Evolutionary conservation across 2,113 vertebrate genomes (phyloP).

Genomic region (Ginglymostoma cirratum): DNA sequence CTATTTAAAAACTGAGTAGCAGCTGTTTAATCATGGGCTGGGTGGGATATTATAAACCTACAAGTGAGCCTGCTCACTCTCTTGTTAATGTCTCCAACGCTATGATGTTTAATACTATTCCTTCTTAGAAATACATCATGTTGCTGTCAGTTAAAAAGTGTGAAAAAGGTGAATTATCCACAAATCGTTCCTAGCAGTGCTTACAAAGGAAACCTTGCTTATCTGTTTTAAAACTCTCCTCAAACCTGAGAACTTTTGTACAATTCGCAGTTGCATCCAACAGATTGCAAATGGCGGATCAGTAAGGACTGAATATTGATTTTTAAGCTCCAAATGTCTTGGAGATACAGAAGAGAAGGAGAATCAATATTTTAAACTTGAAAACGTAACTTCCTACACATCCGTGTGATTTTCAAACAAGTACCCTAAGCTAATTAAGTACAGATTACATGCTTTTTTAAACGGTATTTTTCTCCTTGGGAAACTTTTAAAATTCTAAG

Average conservation of each 20-base stretch:
- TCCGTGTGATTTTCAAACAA: not conserved
- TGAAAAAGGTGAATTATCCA: too few relatives aligned
- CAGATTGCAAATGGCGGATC: not conserved
- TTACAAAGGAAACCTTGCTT: not conserved
- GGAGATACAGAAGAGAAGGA: not conserved
- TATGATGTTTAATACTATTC: too few relatives aligned
- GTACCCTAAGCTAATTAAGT: not conserved
- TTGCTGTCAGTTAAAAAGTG: too few relatives aligned
- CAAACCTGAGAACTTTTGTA: too few relatives aligned
- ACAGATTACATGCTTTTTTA: not conserved
- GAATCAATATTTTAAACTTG: not conserved
- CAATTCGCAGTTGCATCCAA: not conserved
- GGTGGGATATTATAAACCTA: too few relatives aligned
- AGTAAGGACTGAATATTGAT: not conserved
- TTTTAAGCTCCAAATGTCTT: not conserved
- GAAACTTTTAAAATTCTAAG: not conserved
- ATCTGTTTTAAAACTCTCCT: not conserved
- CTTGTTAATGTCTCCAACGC: too few relatives aligned
- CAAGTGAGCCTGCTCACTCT: too few relatives aligned
- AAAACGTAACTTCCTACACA: not conserved
- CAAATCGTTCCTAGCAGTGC: not conserved
- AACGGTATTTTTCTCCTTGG: not conserved
- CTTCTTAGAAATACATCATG: too few relatives aligned
- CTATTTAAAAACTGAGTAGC: too few relatives aligned
- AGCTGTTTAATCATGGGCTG: too few relatives aligned